Base-by-base conservation (phyloP, 1,140 invertebrate species). In the Cherax quadricarinatus region DNA sequence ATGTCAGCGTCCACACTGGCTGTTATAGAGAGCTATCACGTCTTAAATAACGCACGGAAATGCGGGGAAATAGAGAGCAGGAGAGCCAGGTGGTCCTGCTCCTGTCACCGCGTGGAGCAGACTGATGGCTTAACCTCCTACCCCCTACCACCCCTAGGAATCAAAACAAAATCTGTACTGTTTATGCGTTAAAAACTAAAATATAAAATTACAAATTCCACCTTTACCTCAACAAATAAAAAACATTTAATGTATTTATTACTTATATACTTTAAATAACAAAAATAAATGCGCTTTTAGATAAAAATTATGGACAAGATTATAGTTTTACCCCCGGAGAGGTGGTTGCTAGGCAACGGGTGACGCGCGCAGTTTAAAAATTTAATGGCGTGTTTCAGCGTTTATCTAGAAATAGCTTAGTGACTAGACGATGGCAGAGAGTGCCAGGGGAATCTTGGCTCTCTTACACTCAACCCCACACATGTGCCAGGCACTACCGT, bases 301-400 rank as follows among this genome's bases (percentile, higher is more conserved):
- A 0, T 3, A 1, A 10, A 1, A 18, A 2, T 1, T 18, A 0
- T 66, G 14, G n/a, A 0, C 0, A 7, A 4, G 41, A 84, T 41
- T 62, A 79, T 91, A 91, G 84, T 24, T 86, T 91, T 53, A 81
- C 49, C 21, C 10, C 70, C 9, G 73, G 30, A 2, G 30, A 41
- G 30, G 30, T 41, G 30, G 89, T 91, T 91, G 89, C 89, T 84
- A 91, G 41, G 89, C 89, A 91, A 91, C 89, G 89, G 24, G 4
- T 53, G 53, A 70, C n/a, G 89, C 83, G 89, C 84, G 89, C 86
- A 70, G 53, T 80, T 86, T 86, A 84, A 91, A 91, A 49, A 24
- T 41, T 7, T 66, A 48, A 16, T 86, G 30, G 48, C 48, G 84
- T 21, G 62, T n/a, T 30, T 70, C 70, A 81, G 41, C 10, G n/a